Evolutionary conservation across 2,888 invertebrate genomes (phyloP).

Genomic region (Synanthedon formicaeformis): DNA sequence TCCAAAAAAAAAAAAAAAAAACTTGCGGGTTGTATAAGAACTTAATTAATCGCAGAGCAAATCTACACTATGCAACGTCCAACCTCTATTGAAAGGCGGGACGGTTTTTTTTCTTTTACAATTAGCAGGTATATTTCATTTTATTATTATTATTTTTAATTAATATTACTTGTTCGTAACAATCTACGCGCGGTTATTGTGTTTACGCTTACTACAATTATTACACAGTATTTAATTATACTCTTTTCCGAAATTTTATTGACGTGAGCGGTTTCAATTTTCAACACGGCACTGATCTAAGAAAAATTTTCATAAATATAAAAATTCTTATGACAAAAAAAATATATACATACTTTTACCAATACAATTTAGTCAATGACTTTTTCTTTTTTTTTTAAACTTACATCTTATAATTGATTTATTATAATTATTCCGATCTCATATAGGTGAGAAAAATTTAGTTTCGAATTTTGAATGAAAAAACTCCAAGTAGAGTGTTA

Average conservation of each 20-base stretch:
- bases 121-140: too few relatives aligned
- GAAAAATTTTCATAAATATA: too few relatives aligned
- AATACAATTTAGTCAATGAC: too few relatives aligned
- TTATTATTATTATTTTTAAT: not conserved
- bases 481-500: not conserved
- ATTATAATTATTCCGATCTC: too few relatives aligned
- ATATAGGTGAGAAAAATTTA: too few relatives aligned
- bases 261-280: not conserved
- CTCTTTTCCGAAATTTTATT: not conserved
- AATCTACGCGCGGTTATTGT: slow-evolving; percentile 38
- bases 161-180: slow-evolving; percentile 18
- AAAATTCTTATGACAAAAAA: too few relatives aligned
- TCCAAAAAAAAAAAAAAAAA: not conserved
- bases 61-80: slow-evolving; percentile 18
- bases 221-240: not conserved
- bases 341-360: too few relatives aligned
- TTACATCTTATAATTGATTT: too few relatives aligned
- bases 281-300: not conserved
- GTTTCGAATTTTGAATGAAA: too few relatives aligned
- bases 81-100: slow-evolving; percentile 14
- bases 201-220: slow-evolving; percentile 53
- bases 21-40: slow-evolving; percentile 7
- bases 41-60: slow-evolving; percentile 16
- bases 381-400: too few relatives aligned
- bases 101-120: slow-evolving; percentile 15